Evolutionary conservation across 2,888 invertebrate species (phyloP).

Genomic region (Meloe dianella): DNA sequence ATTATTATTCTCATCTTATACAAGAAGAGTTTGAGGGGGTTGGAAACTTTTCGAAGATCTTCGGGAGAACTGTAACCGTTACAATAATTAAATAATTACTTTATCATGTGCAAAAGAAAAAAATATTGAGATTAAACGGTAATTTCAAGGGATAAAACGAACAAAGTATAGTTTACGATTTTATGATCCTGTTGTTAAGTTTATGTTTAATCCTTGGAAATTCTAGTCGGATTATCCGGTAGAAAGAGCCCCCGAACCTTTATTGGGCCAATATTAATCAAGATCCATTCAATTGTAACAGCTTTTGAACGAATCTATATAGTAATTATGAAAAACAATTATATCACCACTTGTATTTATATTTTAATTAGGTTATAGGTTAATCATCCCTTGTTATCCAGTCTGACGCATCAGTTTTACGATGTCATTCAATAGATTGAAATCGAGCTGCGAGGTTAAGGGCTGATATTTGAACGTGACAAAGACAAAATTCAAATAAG

Average conservation of each 20-base stretch:
- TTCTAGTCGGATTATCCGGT: neutral
- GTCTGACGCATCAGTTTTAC: conserved; percentile 23
- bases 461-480: conserved; percentile 30
- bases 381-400: neutral
- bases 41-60: neutral
- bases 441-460: neutral
- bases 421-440: conserved; percentile 25
- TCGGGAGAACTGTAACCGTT: neutral
- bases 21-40: no score
- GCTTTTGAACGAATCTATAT: no score
- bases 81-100: conserved; percentile 31
- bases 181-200: neutral
- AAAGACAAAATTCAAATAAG: conserved; percentile 25
- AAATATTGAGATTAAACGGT: neutral
- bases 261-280: conserved; percentile 20
- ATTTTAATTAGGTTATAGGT: no score
- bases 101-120: neutral
- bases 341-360: no score
- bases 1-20: no score
- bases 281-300: conserved; percentile 10
- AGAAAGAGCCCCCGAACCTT: neutral
- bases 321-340: neutral
- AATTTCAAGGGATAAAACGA: conserved; percentile 21
- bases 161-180: conserved; percentile 19
- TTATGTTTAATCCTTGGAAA: neutral